Evolutionary conservation across 1,140 invertebrate genomes (phyloP).

Genomic region (Aphis craccivora): DNA sequence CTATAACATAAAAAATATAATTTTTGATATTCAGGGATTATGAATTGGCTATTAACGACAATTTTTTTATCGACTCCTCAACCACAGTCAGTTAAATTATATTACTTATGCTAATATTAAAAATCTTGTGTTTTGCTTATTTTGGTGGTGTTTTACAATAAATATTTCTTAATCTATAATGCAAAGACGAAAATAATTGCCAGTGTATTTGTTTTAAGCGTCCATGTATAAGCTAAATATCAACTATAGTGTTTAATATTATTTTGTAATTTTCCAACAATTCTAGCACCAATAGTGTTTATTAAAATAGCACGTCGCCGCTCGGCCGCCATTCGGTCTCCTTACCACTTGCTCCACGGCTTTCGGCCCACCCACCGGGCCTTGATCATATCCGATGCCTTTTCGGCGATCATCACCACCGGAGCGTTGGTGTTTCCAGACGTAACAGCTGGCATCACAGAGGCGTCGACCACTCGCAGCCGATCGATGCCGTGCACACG

Average conservation of each 20-base stretch:
- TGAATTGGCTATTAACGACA: background rate
- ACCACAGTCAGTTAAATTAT: background rate
- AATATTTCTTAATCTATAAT: background rate
- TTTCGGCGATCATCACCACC: conserved; percentile 84
- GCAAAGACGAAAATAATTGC: background rate
- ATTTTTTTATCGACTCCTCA: background rate
- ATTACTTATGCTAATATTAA: background rate
- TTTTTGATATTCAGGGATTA: background rate
- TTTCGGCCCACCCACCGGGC: conserved; percentile 69
- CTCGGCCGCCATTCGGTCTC: background rate
- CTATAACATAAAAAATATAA: background rate
- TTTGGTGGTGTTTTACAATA: background rate
- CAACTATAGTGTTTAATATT: background rate
- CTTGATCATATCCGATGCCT: conserved; percentile 80
- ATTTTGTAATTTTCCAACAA: background rate
- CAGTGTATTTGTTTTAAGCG: background rate
- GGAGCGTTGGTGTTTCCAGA: conserved; percentile 85
- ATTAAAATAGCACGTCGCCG: background rate
- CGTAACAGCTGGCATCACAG: conserved; percentile 78
- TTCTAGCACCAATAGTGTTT: background rate
- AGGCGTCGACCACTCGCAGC: conserved; percentile 79
- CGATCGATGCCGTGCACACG: conserved; percentile 74
- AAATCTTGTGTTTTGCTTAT: background rate
- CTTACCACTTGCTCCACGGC: conserved; percentile 62
- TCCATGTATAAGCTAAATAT: background rate